Evolutionary conservation across 2,888 invertebrate genomes (phyloP).

Genomic region (Myopa testacea): DNA sequence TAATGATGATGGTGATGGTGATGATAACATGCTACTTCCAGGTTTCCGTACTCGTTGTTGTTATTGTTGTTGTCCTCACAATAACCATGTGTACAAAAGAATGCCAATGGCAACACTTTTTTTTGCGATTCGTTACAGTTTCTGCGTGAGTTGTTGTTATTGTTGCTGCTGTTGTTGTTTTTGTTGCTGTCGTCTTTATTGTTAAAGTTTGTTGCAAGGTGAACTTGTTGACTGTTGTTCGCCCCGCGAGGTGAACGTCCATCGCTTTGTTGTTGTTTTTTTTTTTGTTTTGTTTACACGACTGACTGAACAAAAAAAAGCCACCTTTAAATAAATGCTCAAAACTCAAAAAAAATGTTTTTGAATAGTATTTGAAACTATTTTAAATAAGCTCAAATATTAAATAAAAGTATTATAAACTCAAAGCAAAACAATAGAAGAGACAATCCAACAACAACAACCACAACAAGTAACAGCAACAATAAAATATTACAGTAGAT

Average conservation of each 20-base stretch:
- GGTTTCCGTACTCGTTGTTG: no score
- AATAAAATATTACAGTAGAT: not conserved
- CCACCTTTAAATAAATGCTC: no score
- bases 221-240: not conserved
- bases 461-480: not conserved
- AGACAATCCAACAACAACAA: not conserved
- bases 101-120: not conserved
- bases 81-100: not conserved
- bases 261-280: not conserved
- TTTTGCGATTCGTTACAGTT: slow-evolving; percentile 9
- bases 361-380: no score
- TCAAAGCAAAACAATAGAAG: no score
- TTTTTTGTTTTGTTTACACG: not conserved
- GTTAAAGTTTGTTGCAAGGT: not conserved
- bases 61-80: no score
- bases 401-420: no score
- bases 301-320: no score
- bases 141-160: not conserved
- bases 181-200: not conserved
- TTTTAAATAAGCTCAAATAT: no score
- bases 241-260: slow-evolving; percentile 4
- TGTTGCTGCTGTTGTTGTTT: not conserved
- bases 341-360: no score
- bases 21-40: no score
- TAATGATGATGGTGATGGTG: no score